Conservation (phyloP, 2,888 invertebrate species). For the Drosophila algonquin region DNA sequence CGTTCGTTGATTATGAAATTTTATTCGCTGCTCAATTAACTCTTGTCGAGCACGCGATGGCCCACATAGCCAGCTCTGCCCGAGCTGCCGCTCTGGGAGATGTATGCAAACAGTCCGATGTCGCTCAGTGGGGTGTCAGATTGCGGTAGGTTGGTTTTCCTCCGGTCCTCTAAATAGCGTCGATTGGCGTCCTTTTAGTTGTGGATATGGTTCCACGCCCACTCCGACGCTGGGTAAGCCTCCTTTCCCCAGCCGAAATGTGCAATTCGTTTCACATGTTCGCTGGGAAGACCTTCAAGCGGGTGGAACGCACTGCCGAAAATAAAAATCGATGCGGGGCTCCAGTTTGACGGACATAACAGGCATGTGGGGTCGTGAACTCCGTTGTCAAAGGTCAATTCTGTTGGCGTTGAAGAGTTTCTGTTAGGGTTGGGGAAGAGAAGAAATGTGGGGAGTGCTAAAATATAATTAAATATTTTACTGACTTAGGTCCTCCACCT, state of each 20-base stretch:
- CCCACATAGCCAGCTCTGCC: constrained; percentile 51
- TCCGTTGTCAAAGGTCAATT: constrained; percentile 67
- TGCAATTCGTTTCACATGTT: not conserved
- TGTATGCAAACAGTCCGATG: constrained; percentile 24
- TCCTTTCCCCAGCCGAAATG: not conserved
- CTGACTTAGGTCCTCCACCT: not conserved
- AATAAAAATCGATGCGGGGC: constrained; percentile 18
- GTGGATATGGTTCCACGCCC: constrained; percentile 8
- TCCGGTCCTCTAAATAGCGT: not conserved
- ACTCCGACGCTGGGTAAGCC: not conserved
- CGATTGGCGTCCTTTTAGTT: constrained; percentile 3
- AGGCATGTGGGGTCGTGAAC: constrained; percentile 44
- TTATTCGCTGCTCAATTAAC: constrained; percentile 72
- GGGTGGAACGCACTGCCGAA: constrained; percentile 13
- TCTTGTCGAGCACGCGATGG: constrained; percentile 69
- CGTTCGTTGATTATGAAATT: constrained; percentile 71
- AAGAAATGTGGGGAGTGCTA: not conserved
- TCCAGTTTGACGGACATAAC: constrained; percentile 47
- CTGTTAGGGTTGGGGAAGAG: constrained; percentile 22
- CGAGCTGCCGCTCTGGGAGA: not conserved
- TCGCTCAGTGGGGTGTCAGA: constrained; percentile 21
- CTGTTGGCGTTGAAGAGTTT: constrained; percentile 41
- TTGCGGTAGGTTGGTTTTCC: constrained; percentile 36
- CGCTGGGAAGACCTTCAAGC: constrained; percentile 23
- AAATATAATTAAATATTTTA: not conserved